Base-by-base conservation (phyloP, 2,113 vertebrate genomes). In the Willisornis vidua region DNA sequence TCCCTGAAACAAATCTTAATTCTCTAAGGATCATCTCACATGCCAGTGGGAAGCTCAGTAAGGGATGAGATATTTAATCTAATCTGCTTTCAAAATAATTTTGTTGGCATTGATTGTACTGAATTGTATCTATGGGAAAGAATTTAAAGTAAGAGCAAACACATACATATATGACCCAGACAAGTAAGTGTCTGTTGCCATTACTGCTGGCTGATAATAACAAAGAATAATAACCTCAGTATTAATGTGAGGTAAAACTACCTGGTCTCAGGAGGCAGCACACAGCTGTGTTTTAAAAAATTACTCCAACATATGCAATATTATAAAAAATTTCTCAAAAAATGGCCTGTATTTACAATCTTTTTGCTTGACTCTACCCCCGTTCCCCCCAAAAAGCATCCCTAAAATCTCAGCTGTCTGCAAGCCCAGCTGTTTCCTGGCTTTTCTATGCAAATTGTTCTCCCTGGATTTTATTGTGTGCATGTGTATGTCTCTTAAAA, bases 371-470 rank as follows among this genome's bases (percentile, higher is more conserved):
- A 61, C 61, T 89, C 31, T 90, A 39, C n/a, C 54, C 54, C 61
- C 33, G 12, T 52, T 46, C 45, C 68, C 51, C 82, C 80, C 51
- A 25, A 86, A 93, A 92, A 83, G 35, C 43, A 77, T 19, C 67
- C 77, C 86, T 61, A 85, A 94, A 92, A 85, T 37, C 83, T 46
- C 66, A 68, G 70, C 71, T 87, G 76, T 19, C 62, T 85, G 19
- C 5, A 91, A 84, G 45, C 41, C 86, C 94, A 94, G 91, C 84
- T 92, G 90, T 57, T 97, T 96, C 84, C 94, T 82, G 92, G 55
- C 49, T 94, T 94, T 96, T 85, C 95, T 79, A 90, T 91, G 95
- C 85, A 96, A 94, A 95, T 94, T 96, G 93, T 97, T 94, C 95
- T 96, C 93, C 68, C 75, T 96, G 88, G 84, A 93, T 92, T 96